These are phyloP conservation scores for Peromyscus attwateri DNA, from an alignment of 2,797 vertebrate species.

Conservation along the genomic window DNA sequence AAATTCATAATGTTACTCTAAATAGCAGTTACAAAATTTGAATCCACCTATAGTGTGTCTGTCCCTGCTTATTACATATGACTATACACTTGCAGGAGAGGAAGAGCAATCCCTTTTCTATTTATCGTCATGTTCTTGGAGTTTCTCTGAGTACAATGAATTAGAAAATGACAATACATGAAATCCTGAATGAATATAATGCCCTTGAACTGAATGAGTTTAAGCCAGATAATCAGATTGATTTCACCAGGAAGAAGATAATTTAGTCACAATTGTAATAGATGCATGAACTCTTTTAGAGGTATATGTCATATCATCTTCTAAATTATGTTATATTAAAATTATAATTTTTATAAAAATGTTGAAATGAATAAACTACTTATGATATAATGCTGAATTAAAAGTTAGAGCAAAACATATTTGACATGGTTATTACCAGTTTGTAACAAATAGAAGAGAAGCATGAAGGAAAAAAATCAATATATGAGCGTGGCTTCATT, in stretches of 20 bases:
- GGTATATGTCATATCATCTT: not conserved
- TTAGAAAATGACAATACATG: not conserved
- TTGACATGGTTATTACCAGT: not conserved
- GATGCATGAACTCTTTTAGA: not conserved
- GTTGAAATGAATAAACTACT: not conserved
- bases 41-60: not conserved
- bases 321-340: not conserved
- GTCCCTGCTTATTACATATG: not conserved
- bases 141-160: no score
- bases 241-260: not conserved
- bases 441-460: not conserved
- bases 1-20: not conserved
- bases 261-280: not conserved
- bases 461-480: not conserved
- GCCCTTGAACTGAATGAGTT: not conserved
- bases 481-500: not conserved
- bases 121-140: not conserved
- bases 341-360: not conserved
- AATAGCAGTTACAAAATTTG: not conserved
- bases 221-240: not conserved
- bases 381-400: not conserved
- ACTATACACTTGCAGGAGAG: not conserved
- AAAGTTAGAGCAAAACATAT: not conserved
- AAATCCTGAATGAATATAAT: not conserved
- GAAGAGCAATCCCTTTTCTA: not conserved